Evolutionary conservation across 2,888 invertebrate genomes (phyloP).

Genomic region (Thereva unica): DNA sequence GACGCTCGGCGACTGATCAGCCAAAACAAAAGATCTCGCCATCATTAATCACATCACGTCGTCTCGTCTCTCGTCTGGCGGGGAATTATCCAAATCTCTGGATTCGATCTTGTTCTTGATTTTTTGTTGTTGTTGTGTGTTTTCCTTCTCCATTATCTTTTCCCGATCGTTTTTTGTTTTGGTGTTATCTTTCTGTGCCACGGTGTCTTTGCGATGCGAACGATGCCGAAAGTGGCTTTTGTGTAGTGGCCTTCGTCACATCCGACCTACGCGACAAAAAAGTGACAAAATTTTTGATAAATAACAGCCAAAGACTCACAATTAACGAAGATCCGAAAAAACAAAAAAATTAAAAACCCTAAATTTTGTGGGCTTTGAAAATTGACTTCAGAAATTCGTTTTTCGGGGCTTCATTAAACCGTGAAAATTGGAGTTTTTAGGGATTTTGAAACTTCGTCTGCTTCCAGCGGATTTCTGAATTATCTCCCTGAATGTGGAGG

Average conservation of each 20-base stretch:
- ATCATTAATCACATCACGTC: constrained; percentile 19
- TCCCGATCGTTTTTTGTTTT: constrained; percentile 18
- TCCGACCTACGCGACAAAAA: constrained; percentile 19
- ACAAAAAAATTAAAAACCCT: too few relatives aligned
- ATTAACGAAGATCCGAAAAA: not conserved
- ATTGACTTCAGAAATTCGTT: not conserved
- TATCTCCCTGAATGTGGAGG: too few relatives aligned
- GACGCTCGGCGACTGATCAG: not conserved
- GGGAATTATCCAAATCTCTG: not conserved
- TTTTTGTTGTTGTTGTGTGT: not conserved
- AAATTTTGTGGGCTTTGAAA: too few relatives aligned
- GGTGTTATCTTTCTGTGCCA: not conserved
- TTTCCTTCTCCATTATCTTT: constrained; percentile 10
- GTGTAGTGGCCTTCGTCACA: constrained; percentile 15
- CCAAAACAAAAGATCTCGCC: not conserved
- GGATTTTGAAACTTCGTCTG: not conserved
- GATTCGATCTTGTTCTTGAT: too few relatives aligned
- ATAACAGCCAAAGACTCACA: not conserved
- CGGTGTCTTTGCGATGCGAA: not conserved
- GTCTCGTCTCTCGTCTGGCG: not conserved
- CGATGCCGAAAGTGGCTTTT: not conserved
- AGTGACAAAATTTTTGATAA: constrained; percentile 27
- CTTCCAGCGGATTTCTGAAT: constrained; percentile 1
- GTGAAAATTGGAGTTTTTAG: constrained; percentile 7
- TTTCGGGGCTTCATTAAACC: constrained; percentile 13